Evolutionary conservation across 2,113 vertebrate species (phyloP).

Genomic region (Pelusios castaneus): DNA sequence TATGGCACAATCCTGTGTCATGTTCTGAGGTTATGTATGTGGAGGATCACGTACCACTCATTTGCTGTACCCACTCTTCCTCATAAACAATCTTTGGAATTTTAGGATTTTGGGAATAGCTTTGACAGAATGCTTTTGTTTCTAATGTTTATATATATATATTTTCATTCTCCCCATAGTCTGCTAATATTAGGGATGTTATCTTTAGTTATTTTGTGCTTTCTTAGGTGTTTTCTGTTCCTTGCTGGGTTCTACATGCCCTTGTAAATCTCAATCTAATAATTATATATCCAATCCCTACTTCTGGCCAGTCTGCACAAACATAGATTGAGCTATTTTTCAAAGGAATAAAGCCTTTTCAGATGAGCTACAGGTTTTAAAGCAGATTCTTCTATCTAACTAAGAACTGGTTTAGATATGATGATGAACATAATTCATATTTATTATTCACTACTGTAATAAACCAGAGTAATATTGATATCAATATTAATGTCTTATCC

Average conservation of each 20-base stretch:
- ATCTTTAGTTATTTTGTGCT: background rate
- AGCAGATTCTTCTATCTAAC: background rate
- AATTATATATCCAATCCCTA: background rate
- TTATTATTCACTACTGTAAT: background rate
- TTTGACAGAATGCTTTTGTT: background rate
- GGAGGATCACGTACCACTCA: background rate
- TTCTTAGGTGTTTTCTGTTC: background rate
- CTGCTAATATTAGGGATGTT: background rate
- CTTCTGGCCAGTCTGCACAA: conserved; percentile 17
- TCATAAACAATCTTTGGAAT: background rate
- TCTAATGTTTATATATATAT: background rate
- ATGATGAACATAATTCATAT: background rate
- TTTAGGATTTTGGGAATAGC: background rate
- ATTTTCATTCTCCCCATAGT: background rate
- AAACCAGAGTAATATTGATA: background rate
- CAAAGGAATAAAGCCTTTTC: conserved; percentile 11
- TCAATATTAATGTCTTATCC: background rate
- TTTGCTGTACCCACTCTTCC: background rate
- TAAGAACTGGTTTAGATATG: background rate
- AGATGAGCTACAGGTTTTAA: background rate
- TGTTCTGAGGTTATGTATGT: background rate
- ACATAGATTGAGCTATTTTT: background rate
- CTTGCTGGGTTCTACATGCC: background rate
- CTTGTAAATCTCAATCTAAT: background rate
- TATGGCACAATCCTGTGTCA: background rate